These are phyloP conservation scores for Tryphoninae sp. DNA, from an alignment of 2,888 invertebrate species.

Conservation along the genomic window DNA sequence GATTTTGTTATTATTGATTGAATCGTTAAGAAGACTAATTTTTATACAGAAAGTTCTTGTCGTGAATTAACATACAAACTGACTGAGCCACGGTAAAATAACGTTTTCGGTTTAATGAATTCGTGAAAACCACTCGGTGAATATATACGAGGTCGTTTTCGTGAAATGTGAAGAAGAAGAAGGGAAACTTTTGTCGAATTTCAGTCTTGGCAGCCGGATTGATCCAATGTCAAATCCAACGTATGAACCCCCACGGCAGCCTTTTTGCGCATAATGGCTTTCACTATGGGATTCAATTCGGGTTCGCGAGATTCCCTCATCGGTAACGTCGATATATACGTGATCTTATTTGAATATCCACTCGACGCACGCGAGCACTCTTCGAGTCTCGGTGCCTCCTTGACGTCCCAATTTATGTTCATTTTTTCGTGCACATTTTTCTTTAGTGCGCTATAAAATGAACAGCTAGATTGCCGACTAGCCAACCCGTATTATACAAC, in stretches of 20 bases:
- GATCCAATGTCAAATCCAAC: constrained; percentile 38
- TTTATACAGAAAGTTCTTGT: too few relatives aligned
- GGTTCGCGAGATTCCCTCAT: constrained; percentile 30
- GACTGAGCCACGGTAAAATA: neutral
- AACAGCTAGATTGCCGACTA: constrained; percentile 22
- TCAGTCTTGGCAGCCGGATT: constrained; percentile 19
- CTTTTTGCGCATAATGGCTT: constrained; percentile 1
- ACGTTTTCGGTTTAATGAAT: neutral
- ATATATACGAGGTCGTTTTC: neutral
- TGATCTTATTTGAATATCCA: constrained; percentile 51
- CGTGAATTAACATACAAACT: too few relatives aligned
- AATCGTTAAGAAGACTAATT: too few relatives aligned
- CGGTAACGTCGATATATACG: neutral
- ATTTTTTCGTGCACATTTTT: constrained; percentile 34
- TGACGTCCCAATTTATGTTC: constrained; percentile 42
- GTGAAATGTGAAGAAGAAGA: constrained; percentile 5
- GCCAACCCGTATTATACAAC: constrained; percentile 19
- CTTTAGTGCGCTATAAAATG: constrained; percentile 52
- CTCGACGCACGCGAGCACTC: constrained; percentile 35
- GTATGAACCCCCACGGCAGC: neutral
- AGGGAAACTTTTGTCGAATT: constrained; percentile 5
- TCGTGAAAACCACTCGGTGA: neutral
- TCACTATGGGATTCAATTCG: neutral
- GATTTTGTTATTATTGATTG: too few relatives aligned
- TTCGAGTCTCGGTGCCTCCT: neutral